Percentiles rank a stretch among this genome's conserved stretches.
Evolutionary conservation across 2,797 vertebrate genomes (phyloP).

Genomic region (Rhabdomys pumilio): DNA sequence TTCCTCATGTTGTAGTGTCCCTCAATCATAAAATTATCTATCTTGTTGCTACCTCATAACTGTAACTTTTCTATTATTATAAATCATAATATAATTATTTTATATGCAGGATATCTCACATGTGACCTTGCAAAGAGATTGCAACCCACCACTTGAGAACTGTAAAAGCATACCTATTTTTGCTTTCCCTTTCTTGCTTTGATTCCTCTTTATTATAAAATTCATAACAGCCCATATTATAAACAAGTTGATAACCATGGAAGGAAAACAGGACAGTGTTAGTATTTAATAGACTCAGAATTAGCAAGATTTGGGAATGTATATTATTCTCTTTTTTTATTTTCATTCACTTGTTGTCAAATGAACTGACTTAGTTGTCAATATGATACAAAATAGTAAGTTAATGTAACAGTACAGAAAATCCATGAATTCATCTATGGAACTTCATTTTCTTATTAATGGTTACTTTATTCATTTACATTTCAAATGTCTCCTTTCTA

Average conservation of each 20-base stretch:
- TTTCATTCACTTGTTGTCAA: conserved; percentile 21
- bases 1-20: too few species aligned
- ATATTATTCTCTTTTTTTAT: background rate
- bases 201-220: conserved; percentile 14
- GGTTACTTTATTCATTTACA: too few species aligned
- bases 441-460: background rate
- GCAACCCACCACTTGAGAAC: background rate
- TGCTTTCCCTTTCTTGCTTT: background rate
- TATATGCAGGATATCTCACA: background rate
- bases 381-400: background rate
- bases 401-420: background rate
- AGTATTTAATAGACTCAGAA: background rate
- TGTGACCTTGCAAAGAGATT: too few species aligned
- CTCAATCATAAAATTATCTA: background rate
- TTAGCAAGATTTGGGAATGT: background rate
- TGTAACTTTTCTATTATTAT: background rate
- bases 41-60: background rate
- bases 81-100: background rate
- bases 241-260: background rate
- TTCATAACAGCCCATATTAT: background rate
- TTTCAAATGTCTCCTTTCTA: too few species aligned
- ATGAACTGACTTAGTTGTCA: conserved; percentile 42
- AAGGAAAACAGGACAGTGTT: background rate
- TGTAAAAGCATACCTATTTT: background rate
- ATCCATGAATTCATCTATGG: background rate